Percentiles rank a stretch among this genome's conserved stretches.
These are phyloP conservation scores for Mylabris sibirica DNA, from an alignment of 2,888 invertebrate genomes.

Conservation along the genomic window DNA sequence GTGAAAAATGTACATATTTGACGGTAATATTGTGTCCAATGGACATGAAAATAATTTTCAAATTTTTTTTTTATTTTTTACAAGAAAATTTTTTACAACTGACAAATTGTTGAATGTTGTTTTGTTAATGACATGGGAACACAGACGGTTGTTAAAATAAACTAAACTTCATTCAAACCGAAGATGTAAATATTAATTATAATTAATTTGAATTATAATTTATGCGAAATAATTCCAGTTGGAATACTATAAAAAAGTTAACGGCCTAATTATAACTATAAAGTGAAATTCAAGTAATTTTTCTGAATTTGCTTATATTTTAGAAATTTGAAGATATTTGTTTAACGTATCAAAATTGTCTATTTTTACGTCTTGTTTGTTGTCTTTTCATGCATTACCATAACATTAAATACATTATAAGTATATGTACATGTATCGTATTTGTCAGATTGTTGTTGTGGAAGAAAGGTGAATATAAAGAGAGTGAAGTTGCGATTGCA, in stretches of 20 bases:
- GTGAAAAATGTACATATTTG: slow-evolving; percentile 2
- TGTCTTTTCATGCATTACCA: neutral
- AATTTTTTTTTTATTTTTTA: neutral
- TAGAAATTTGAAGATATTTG: neutral
- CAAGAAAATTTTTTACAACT: neutral
- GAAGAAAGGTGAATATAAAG: slow-evolving; percentile 20
- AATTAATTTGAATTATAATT: slow-evolving; percentile 8
- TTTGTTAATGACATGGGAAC: neutral
- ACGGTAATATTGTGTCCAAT: neutral
- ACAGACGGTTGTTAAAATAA: neutral
- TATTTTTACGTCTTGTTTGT: neutral
- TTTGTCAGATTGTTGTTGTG: slow-evolving; percentile 18
- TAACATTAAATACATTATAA: slow-evolving; percentile 22
- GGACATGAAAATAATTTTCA: slow-evolving; percentile 3
- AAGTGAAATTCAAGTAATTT: neutral
- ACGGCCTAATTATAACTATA: neutral
- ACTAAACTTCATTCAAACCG: neutral
- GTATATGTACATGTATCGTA: too few species aligned
- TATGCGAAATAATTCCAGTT: neutral
- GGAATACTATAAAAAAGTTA: slow-evolving; percentile 1
- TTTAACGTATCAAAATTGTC: neutral
- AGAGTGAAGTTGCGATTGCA: slow-evolving; percentile 24
- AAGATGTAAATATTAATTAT: slow-evolving; percentile 2
- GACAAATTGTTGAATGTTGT: neutral
- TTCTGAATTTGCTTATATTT: neutral